phyloP scores from a whole-genome alignment of 2,113 vertebrate species.

The Zosterops borbonicus region DNA sequence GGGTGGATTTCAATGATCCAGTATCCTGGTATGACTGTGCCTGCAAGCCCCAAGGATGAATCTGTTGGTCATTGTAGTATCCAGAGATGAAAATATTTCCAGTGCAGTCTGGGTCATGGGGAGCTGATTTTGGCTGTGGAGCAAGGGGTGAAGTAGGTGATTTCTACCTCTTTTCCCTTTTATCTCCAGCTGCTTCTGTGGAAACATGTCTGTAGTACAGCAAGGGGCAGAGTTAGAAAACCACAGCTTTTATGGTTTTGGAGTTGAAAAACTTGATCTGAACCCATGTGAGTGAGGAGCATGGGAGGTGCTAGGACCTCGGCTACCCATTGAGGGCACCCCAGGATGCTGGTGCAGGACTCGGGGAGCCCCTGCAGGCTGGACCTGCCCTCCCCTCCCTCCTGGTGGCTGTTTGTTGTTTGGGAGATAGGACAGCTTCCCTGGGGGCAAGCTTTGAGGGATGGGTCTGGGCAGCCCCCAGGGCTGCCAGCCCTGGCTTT shows the following conservation, averaged over 20 bases:
- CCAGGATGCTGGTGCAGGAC: rapidly evolving
- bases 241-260: not conserved
- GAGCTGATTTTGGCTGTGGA: not conserved
- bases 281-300: rapidly evolving
- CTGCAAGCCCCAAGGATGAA: not conserved
- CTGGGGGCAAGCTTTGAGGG: not conserved
- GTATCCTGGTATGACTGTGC: not conserved
- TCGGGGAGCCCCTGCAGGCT: too few species aligned
- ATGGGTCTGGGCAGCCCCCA: not conserved
- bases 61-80: not conserved
- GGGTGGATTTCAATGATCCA: not conserved
- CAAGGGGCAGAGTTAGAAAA: not conserved
- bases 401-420: not conserved
- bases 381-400: not conserved
- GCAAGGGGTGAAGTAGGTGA: not conserved
- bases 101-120: rapidly evolving
- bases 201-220: not conserved
- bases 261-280: not conserved
- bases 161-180: not conserved
- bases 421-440: rapidly evolving
- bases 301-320: rapidly evolving
- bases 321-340: not conserved
- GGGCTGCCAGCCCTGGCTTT: not conserved
- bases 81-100: not conserved
- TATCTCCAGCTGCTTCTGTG: not conserved